Conservation (phyloP, 2,113 vertebrate genomes). For the Camelus bactrianus region DNA sequence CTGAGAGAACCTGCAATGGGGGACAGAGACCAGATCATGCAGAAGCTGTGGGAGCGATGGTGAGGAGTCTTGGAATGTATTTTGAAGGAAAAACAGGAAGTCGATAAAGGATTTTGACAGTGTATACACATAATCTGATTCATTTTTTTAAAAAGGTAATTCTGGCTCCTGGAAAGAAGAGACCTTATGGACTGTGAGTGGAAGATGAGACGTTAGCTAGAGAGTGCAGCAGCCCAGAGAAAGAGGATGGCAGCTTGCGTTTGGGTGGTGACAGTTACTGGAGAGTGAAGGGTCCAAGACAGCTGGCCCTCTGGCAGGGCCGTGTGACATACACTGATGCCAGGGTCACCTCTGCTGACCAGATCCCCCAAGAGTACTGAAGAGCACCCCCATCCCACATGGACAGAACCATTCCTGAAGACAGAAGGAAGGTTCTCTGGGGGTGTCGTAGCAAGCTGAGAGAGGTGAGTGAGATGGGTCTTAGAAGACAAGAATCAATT, state of each 20-base stretch:
- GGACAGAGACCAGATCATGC: neutral
- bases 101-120: neutral
- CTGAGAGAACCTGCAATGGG: neutral
- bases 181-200: neutral
- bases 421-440: neutral
- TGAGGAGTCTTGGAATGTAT: neutral
- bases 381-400: neutral
- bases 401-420: neutral
- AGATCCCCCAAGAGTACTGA: neutral
- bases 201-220: neutral
- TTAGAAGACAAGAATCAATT: neutral
- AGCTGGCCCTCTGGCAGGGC: neutral
- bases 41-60: neutral
- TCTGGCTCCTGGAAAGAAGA: neutral
- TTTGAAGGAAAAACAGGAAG: neutral
- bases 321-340: neutral
- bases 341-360: neutral
- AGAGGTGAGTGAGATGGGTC: neutral
- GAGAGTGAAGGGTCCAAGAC: neutral
- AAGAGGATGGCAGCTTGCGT: accelerated
- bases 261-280: accelerated
- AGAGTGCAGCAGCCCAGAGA: accelerated
- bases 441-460: neutral
- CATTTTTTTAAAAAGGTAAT: neutral
- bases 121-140: neutral